Base-by-base conservation (phyloP, 1,140 invertebrate genomes). In the Eupristina koningsbergeri region DNA sequence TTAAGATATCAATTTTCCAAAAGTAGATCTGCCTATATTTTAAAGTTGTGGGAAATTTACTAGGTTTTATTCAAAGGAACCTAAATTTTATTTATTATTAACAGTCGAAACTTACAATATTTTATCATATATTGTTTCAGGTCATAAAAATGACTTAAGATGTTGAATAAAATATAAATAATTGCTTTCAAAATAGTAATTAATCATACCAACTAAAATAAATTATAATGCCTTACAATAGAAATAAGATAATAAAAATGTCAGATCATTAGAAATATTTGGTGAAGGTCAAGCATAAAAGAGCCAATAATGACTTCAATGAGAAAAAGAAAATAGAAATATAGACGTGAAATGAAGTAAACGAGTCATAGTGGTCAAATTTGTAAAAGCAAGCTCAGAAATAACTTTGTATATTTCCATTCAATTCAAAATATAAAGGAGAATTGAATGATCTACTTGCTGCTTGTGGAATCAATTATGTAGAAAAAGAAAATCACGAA, bases 261-360 rank as follows among this genome's bases (percentile, higher is more conserved):
- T 58, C 19, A 22, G 2, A 58, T 26, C 22, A 22, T 22, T 31
- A 31, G 8, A 67, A 67, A 0, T 3, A 67, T 67, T 67, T 31
- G 3, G 3, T 11, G 69, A 71, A 71, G 69, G 69, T 71, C 69
- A 71, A 71, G 69, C 69, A 39, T 39, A 19, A 71, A 39, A 41
- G 69, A 39, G 69, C 45, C 15, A 71, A 71, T 41, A 41, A 41
- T 41, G 36, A 41, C 36, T 39, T 36, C 22, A 41, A 71, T 39
- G 36, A 71, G 36, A 71, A 71, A 71, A 41, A 39, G 69, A 71
- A 71, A 71, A 71, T 41, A 39, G 36, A 71, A 71, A 71, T 71
- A 41, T 71, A 71, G 34, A 71, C 3, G 36, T 39, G 63, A 67
- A 36, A 58, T 22, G 19, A 58, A 67, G 11, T 67, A 67, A 67